Evolutionary conservation across 2,797 vertebrate species (phyloP).

Genomic region (Darevskia nairensis): DNA sequence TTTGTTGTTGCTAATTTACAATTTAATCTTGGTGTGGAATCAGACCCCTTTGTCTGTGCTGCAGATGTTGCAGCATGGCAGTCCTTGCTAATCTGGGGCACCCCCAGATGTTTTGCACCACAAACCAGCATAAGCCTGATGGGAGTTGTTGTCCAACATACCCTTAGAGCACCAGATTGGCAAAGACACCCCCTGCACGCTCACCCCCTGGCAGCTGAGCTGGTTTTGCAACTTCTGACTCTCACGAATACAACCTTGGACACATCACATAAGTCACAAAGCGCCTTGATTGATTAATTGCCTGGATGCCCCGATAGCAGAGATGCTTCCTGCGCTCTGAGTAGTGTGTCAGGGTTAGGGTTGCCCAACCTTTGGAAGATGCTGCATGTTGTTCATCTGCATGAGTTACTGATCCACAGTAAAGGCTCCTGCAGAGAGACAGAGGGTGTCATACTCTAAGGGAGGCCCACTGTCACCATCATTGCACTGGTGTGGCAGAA

Average conservation of each 20-base stretch:
- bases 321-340: background rate
- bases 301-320: background rate
- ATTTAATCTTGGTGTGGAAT: background rate
- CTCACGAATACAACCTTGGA: too few species aligned
- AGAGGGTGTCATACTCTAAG: background rate
- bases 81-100: background rate
- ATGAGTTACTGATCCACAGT: background rate
- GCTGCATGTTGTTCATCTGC: background rate
- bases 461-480: background rate
- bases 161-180: too few species aligned
- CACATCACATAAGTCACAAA: background rate
- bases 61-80: background rate
- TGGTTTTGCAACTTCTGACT: background rate
- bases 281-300: background rate
- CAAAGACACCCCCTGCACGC: too few species aligned
- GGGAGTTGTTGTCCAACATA: too few species aligned
- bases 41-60: background rate
- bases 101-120: too few species aligned
- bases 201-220: too few species aligned
- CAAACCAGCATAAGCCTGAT: too few species aligned
- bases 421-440: background rate
- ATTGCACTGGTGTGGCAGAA: too few species aligned
- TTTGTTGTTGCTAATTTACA: background rate
- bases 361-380: too few species aligned
- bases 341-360: too few species aligned